Evolutionary conservation across 37 sponge, comb jelly and placozoan genomes (phyloP).

Genomic region (Ianthella basta): DNA sequence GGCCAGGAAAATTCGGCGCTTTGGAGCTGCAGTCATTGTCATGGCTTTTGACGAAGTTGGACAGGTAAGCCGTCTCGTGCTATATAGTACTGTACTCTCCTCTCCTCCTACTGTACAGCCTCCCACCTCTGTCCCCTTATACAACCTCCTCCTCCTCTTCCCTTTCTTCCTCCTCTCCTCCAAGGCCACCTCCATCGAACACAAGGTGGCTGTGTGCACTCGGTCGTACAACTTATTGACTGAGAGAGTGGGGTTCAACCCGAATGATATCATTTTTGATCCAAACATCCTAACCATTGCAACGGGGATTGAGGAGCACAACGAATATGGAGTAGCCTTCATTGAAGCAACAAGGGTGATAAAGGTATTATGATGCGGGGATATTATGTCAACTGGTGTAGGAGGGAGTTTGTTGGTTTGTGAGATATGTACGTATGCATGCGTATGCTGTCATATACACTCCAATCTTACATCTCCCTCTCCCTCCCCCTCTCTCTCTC

Average conservation of each 20-base stretch:
- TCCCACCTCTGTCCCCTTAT: neutral
- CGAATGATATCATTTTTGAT: constrained; percentile 99
- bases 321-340: constrained; percentile 86
- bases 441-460: too few species aligned
- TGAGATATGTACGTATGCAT: neutral
- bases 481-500: neutral
- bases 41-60: constrained; percentile 99
- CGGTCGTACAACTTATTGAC: constrained; percentile 90
- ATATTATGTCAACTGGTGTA: too few species aligned
- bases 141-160: neutral
- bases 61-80: too few species aligned
- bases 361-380: constrained; percentile 65
- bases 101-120: neutral
- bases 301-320: constrained; percentile 97
- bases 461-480: neutral
- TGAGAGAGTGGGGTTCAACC: constrained; percentile 84
- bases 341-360: constrained; percentile 85
- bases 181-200: constrained; percentile 79
- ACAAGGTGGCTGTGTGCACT: constrained; percentile 85
- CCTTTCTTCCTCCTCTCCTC: neutral
- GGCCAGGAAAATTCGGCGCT: constrained; percentile 76
- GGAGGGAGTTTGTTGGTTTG: neutral
- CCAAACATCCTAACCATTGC: constrained; percentile 99
- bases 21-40: constrained; percentile 96
- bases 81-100: too few species aligned